Evolutionary conservation across 2,888 invertebrate genomes (phyloP).

Genomic region (Rotaria macrura): DNA sequence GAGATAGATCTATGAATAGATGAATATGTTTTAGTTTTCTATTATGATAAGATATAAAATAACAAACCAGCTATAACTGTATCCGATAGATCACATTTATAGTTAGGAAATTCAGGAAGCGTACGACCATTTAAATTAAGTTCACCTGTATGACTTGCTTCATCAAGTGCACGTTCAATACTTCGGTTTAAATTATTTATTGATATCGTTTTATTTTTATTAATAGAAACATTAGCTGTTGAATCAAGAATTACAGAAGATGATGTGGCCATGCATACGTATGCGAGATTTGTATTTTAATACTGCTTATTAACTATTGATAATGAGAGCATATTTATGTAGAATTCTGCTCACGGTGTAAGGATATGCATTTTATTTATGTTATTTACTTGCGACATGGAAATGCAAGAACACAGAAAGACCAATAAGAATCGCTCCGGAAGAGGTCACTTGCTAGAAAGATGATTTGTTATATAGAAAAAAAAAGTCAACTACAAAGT

Average conservation of each 20-base stretch:
- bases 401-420: background rate
- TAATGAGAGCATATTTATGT: background rate
- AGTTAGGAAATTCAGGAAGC: slow-evolving; percentile 73
- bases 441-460: background rate
- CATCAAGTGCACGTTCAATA: slow-evolving; percentile 70
- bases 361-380: background rate
- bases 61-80: slow-evolving; percentile 75
- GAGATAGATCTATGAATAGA: slow-evolving; percentile 64
- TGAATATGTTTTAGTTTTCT: background rate
- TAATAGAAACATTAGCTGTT: background rate
- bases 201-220: background rate
- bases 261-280: background rate
- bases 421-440: background rate
- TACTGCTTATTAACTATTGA: background rate
- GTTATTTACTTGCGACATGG: background rate
- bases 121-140: slow-evolving; percentile 78
- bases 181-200: background rate
- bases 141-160: slow-evolving; percentile 82
- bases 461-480: too few relatives aligned
- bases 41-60: background rate
- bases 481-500: too few relatives aligned
- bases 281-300: background rate
- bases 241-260: background rate
- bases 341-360: too few relatives aligned
- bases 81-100: slow-evolving; percentile 72